Base-by-base conservation (phyloP, 2,113 vertebrate species). In the Dasyprocta punctata region DNA sequence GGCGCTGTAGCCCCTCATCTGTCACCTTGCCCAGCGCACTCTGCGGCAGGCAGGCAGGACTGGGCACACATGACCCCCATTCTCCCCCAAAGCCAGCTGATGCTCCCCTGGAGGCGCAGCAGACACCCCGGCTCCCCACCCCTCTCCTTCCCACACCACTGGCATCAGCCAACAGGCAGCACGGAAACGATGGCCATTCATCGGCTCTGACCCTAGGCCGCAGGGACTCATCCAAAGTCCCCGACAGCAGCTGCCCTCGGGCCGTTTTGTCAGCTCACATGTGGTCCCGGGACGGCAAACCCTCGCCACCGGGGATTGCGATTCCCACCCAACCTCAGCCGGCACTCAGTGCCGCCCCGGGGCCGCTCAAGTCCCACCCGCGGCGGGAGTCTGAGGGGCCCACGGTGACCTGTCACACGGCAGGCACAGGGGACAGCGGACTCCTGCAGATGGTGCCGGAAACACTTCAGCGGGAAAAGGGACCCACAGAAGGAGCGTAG, bases 41-140 rank as follows among this genome's bases (percentile, higher is more conserved):
- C 28, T 38, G 47, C 17, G 24, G 17, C 16, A 6, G 36, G 28
- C 12, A 3, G 36, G 19, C 17, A 33, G 20, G 22, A 12, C 1
- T 60, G 56, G 47, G 36, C 56, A 28, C 30, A 52, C 36, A 58
- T 3, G 17, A 17, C 33, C 58, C 10, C 17, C 22, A 61, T 9
- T 44, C 0, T 17, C 61, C 49, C 38, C 38, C 33, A 58, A 93
- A 81, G 71, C 65, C 49, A 52, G 84, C 49, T 58, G 17, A 28
- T 3, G 44, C 1, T 26, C 7, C 58, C 19, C 58, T 19, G 16
- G n/a, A 60, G 73, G 36, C 6, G 2, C 0, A 0, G 26, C 4
- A 9, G 4, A 47, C 0, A 9, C 1, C 36, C 47, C 4, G 0
- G 8, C 22, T 8, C 3, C n/a, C 69, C 8, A 20, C 41, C 41